Conservation (phyloP, 1,140 invertebrate species). For the Bombus affinis region DNA sequence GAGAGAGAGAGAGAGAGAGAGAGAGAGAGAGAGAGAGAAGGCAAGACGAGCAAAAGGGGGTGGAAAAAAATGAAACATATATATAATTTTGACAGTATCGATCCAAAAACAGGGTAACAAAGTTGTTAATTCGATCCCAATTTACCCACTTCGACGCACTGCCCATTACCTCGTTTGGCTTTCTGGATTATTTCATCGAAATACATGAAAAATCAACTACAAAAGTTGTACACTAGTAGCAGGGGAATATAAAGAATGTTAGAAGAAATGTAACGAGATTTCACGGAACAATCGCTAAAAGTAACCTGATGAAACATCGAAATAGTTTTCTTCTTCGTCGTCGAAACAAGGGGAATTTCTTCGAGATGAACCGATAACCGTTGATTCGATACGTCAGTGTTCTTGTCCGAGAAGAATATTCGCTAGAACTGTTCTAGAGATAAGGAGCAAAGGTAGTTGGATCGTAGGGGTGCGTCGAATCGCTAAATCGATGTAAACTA, state of each 20-base stretch:
- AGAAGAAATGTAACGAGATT: background rate
- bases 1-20: too few species aligned
- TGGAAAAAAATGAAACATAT: too few species aligned
- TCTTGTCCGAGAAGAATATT: background rate
- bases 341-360: background rate
- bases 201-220: too few species aligned
- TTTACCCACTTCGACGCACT: background rate
- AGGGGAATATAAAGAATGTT: too few species aligned
- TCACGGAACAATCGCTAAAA: background rate
- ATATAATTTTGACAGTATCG: too few species aligned
- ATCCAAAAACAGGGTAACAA: background rate
- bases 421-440: background rate
- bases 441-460: background rate
- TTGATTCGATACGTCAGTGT: background rate
- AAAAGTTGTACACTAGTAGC: too few species aligned
- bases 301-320: background rate
- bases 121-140: background rate
- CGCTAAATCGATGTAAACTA: background rate
- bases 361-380: background rate
- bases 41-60: too few species aligned
- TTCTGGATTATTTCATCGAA: too few species aligned
- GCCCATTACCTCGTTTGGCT: too few species aligned
- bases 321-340: background rate
- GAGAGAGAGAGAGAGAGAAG: too few species aligned
- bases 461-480: background rate